A percentile compares a stretch with the other conserved stretches of the same genome.
These are phyloP conservation scores for Coendou prehensilis DNA, from an alignment of 2,797 vertebrate species.

Conservation along the genomic window DNA sequence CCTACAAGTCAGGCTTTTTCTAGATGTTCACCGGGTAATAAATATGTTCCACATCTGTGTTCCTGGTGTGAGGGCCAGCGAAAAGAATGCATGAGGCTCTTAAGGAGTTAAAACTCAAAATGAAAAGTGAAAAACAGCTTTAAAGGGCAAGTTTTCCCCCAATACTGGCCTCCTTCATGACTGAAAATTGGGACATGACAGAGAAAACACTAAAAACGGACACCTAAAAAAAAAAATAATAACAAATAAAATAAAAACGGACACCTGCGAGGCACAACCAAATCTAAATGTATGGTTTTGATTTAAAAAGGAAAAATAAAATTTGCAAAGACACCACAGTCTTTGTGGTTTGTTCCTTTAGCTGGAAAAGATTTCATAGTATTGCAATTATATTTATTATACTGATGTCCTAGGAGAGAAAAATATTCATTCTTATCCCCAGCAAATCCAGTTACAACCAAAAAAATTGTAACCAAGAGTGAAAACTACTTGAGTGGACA, in stretches of 20 bases:
- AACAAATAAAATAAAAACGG: neutral
- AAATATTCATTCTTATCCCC: conserved; percentile 7
- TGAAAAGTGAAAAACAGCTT: conserved; percentile 36
- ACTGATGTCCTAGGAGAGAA: neutral
- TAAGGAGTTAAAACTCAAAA: conserved; percentile 12
- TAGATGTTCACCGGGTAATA: neutral
- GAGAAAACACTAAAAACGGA: conserved; percentile 6
- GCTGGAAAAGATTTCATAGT: conserved; percentile 66
- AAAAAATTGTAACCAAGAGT: neutral
- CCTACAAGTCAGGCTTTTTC: neutral
- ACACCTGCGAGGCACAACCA: conserved; percentile 11
- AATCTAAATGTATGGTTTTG: conserved; percentile 43
- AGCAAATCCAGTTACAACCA: conserved; percentile 37
- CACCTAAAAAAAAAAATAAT: neutral
- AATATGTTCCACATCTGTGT: neutral
- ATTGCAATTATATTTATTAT: conserved; percentile 53
- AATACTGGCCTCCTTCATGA: neutral
- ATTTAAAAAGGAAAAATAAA: conserved; percentile 1
- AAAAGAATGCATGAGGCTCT: neutral
- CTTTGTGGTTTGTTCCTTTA: conserved; percentile 54
- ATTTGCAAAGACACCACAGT: conserved; percentile 44
- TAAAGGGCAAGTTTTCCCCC: neutral
- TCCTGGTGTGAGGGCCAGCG: neutral
- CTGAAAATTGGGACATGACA: neutral
- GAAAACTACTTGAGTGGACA: neutral